Evolutionary conservation across 2,113 vertebrate species (phyloP), one percentile per base, ranked within the genome.

Genomic region (Tiliqua scincoides): DNA sequence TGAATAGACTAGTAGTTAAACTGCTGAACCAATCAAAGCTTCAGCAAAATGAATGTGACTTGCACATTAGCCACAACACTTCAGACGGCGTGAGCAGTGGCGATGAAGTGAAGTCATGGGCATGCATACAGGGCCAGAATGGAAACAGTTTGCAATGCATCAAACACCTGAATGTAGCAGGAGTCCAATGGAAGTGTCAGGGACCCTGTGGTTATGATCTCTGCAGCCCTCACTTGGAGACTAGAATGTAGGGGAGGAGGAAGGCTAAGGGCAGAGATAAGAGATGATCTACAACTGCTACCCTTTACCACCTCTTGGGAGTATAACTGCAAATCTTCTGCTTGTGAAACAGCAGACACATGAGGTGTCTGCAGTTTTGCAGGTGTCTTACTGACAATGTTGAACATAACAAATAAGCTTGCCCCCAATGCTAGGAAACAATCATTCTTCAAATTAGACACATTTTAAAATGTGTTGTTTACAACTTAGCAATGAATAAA

Each of bases 361-460:
- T 20, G 2, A 63, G 32, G 6, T 35, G 1, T 2, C 4, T 12
- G 59, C 21, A 35, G 1, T 7, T 7, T 15, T 48, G 12, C 10
- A 21, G 18, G 23, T 6, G 11, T 79, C 21, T 79, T 48, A 21
- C 32, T 1, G 30, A 81, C 21, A 25, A 21, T 5, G 18, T 17
- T 23, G 6, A 4, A 2, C 35, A 27, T 35, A 63, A 65, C 25
- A 23, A 81, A 68, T 18, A 67, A 32, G 3, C 30, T 20, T 68
- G 43, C 30, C 27, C 9, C 18, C 68, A 68, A 21, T 81, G 30
- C 14, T 68, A 25, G 43, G 30, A 7, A 68, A 81, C 21, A 86
- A 79, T 59, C 61, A 79, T n/a, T n/a, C 82, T 63, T 78, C 18
- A 79, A 6, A 73, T 61, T 86, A 65, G 25, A 68, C 30, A 87